Base-by-base conservation (phyloP, 2,888 invertebrate species). In the Ophion costatus region DNA sequence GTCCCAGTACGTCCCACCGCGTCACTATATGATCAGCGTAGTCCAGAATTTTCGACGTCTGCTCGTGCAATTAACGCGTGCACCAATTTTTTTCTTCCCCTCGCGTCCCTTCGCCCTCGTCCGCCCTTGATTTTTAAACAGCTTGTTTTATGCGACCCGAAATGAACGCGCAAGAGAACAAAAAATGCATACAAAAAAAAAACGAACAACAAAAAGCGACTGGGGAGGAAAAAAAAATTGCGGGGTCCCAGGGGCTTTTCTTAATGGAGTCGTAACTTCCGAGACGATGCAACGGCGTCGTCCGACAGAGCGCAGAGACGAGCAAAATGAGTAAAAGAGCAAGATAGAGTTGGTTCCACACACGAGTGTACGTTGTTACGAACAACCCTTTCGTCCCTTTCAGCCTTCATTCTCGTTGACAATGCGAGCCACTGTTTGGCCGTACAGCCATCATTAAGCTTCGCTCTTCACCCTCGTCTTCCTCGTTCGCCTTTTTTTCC, bases 201-300 rank as follows among this genome's bases (percentile, higher is more conserved):
- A 88, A 64, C 59, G 11, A 92, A 91, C 89, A 91, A 92, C 90
- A 87, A 87, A 90, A 91, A 91, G 87, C 89, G 88, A 88, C 85
- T 29, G 29, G 29, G 87, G 84, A 86, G 11, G 51, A 80, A 92
- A 91, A 91, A 92, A 92, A 91, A 88, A 88, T 63, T 63, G 63
- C 71, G 74, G 73, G 80, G 70, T 71, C 70, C 67, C 76, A 83
- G 88, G 74, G 81, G 85, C 87, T 85, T 87, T 85, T 83, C 91
- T 92, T 93, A 92, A 93, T 93, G 92, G 92, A 93, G 93, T 92
- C 92, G 91, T 93, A 93, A 92, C 92, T 92, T 88, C 89, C 83
- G 86, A 82, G 84, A 77, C 77, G 87, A 79, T 84, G 73, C 78
- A 82, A 77, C 82, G 80, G 74, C 75, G 51, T 61, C 66, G 45